Conservation (phyloP, 2,888 invertebrate genomes). For the Leptinotarsa tumamoca region DNA sequence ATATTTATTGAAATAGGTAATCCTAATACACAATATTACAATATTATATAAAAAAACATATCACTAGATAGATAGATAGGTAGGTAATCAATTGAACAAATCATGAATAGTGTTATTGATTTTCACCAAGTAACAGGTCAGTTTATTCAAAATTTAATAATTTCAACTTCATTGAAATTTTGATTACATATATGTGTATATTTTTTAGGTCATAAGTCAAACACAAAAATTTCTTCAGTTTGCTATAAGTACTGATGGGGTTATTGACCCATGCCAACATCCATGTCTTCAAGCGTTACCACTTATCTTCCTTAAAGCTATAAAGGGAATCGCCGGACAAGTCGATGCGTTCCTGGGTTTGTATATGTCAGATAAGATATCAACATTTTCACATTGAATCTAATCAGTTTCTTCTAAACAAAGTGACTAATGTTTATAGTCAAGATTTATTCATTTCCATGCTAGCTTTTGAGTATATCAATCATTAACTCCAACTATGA, state of each 20-base stretch:
- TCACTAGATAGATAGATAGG: no score
- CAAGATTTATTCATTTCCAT: conserved; percentile 1
- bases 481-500: no score
- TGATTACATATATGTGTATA: conserved; percentile 1
- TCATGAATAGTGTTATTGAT: no score
- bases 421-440: conserved; percentile 6
- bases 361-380: conserved; percentile 51
- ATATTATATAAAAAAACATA: no score
- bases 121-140: no score
- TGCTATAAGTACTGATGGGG: conserved; percentile 80
- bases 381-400: background rate
- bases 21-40: no score
- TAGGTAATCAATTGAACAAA: no score
- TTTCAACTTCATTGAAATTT: background rate
- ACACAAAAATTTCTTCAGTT: conserved; percentile 84
- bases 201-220: conserved; percentile 69
- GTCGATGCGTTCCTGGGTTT: conserved; percentile 96
- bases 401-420: background rate
- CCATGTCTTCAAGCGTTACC: conserved; percentile 87
- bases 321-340: conserved; percentile 91
- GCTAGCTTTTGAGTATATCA: background rate
- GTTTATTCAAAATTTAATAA: no score
- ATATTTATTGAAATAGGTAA: no score
- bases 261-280: conserved; percentile 91
- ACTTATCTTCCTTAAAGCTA: conserved; percentile 91